Conservation (phyloP, 2,113 vertebrate species). For the Caloenas nicobarica region DNA sequence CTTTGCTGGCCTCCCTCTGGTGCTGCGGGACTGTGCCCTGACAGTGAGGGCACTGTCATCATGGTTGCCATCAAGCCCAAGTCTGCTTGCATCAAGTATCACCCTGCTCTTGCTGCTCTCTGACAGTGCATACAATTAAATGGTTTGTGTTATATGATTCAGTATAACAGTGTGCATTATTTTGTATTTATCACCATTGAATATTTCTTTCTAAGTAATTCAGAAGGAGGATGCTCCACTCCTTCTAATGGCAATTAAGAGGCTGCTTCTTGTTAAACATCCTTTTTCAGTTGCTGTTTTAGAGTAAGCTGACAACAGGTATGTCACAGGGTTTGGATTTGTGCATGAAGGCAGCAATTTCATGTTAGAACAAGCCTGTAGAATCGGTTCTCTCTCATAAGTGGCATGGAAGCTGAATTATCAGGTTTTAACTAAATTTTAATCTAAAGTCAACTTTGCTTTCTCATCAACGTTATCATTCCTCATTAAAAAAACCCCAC, state of each 20-base stretch:
- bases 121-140: not conserved
- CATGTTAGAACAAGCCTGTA: not conserved
- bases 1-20: not conserved
- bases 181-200: not conserved
- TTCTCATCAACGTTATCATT: not conserved
- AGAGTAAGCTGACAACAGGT: not conserved
- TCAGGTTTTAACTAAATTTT: not conserved
- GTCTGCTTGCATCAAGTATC: not conserved
- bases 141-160: not conserved
- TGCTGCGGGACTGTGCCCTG: no score
- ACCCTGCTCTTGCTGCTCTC: not conserved
- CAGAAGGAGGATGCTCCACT: not conserved
- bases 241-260: not conserved
- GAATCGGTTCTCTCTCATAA: not conserved
- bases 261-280: not conserved
- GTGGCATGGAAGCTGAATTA: rapidly evolving
- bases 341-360: not conserved
- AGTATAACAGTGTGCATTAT: not conserved
- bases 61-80: rapidly evolving
- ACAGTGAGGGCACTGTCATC: not conserved
- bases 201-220: not conserved
- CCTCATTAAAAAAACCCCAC: not conserved
- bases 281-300: not conserved
- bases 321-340: not conserved
- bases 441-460: not conserved